Evolutionary conservation across 1,140 invertebrate species (phyloP), one percentile per base, ranked within the genome.

Genomic region (Leptoteleia sp.): DNA sequence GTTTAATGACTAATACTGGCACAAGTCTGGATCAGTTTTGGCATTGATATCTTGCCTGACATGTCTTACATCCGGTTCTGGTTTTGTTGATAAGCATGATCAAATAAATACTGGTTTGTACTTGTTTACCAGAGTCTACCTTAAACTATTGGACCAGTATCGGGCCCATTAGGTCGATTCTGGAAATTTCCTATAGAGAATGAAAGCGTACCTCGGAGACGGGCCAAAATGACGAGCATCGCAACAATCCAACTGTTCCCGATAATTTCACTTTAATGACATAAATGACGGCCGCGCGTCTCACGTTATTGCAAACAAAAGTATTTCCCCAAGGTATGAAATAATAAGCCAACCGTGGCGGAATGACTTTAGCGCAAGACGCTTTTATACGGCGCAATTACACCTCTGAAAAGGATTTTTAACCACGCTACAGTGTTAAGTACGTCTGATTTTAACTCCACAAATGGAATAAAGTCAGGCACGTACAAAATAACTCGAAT

Each of bases 381-480:
- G 38, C 52, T 59, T 68, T 70, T 33, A 59, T 50, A 25, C 43
- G 19, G 40, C 40, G 19, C 37, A 47, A 72, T 64, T 62, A 55
- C 19, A 27, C 47, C 27, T 27, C 16, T 52, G 33, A 62, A 61
- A 54, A 54, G 57, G 57, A 72, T 72, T 57, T 55, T 57, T 54
- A 61, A 35, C 57, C 55, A 47, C 35, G 37, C 37, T 37, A 61
- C 19, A 52, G 27, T 61, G 47, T 61, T 61, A 52, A 52, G 54
- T 61, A 43, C 54, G 27, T 25, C 37, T 61, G 57, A 72, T 54
- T 62, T 54, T 29, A 61, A 45, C 45, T 61, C 22, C 25, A 17
- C 45, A 45, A 72, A 72, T 72, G 47, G 55, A 72, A 50, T 37
- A 47, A 47, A 57, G 65, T 59, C 54, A 59, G 43, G 65, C 50